These are phyloP conservation scores for Glaucopsyche alexis DNA, from an alignment of 2,888 invertebrate species.

Conservation along the genomic window DNA sequence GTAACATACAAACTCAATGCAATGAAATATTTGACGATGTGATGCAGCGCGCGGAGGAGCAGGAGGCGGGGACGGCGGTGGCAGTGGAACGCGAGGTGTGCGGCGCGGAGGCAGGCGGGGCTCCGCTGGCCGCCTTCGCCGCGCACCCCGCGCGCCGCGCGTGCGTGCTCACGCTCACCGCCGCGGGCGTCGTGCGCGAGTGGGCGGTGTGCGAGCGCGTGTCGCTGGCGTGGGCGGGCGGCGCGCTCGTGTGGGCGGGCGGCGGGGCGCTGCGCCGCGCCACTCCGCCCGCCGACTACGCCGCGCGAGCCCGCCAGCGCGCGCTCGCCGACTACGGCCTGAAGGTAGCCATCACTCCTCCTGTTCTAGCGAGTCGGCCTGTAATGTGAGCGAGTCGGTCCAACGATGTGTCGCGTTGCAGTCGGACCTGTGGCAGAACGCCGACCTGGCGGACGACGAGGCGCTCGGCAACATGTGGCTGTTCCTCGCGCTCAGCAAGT, in stretches of 20 bases:
- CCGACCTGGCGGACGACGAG: slow-evolving; percentile 87
- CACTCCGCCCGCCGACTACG: slow-evolving; percentile 81
- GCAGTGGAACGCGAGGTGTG: slow-evolving; percentile 59
- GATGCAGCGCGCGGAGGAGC: slow-evolving; percentile 53
- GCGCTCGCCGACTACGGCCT: slow-evolving; percentile 89
- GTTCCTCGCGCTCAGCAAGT: slow-evolving; percentile 87
- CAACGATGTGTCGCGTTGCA: slow-evolving; percentile 50
- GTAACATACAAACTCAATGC: slow-evolving; percentile 28
- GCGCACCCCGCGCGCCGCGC: slow-evolving; percentile 94
- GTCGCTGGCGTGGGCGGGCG: slow-evolving; percentile 87
- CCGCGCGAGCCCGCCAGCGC: slow-evolving; percentile 85
- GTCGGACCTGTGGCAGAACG: slow-evolving; percentile 89
- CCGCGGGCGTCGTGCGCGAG: slow-evolving; percentile 82
- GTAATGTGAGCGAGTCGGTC: too few relatives aligned
- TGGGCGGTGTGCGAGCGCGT: slow-evolving; percentile 90
- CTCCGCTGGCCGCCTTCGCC: slow-evolving; percentile 84
- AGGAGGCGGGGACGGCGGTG: slow-evolving; percentile 51
- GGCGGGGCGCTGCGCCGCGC: slow-evolving; percentile 73
- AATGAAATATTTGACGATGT: slow-evolving; percentile 34
- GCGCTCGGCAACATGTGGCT: slow-evolving; percentile 90
- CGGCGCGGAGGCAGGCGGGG: slow-evolving; percentile 19
- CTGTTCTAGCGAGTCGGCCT: neutral
- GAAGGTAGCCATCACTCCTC: slow-evolving; percentile 75
- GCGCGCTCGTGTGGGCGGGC: slow-evolving; percentile 86
- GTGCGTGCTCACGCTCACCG: slow-evolving; percentile 83